Evolutionary conservation across 2,888 invertebrate genomes (phyloP), one percentile per base, ranked within the genome.

Genomic region (Callyntrura guangdongensis): DNA sequence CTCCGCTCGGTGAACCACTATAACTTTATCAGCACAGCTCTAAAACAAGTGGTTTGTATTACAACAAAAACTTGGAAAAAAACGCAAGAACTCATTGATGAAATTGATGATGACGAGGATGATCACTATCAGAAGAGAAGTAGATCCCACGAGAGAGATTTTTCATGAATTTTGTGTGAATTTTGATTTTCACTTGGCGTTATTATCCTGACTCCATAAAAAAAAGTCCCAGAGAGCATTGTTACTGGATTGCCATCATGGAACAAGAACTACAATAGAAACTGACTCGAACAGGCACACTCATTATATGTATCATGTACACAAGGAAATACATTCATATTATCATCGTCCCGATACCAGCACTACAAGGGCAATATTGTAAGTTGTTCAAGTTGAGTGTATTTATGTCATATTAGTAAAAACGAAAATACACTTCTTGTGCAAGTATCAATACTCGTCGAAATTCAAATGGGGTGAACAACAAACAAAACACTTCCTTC

Each of bases 71-170:
- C 72, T 3, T 79, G 22, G 22, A 79, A 79, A 79, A 79, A 79
- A 53, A 77, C 47, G 20, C 36, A 22, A 47, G 22, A 56, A 25
- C 25, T 79, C 49, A 74, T 74, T 47, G 79, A 53, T 79, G 53
- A 12, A 79, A 79, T 79, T 79, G 79, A 79, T 56, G 79, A 22
- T 56, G 27, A 69, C 27, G 69, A 69, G 12, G 56, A 79, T 25
- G 53, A 79, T 79, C 79, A 56, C 12, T 53, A 56, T 79, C 53
- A 79, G 9, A 79, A 79, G 49, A 79, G n/a, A 79, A 53, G 49
- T 27, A 56, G 90, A 83, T 91, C 90, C 90, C 90, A 91, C 87
- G 90, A 83, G 86, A 74, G 86, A 82, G 36, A 91, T 91, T 82
- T 88, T 83, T 69, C 56, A 64, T 81, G 69, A 85, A 64, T 90